Base-by-base conservation (phyloP, 2,888 invertebrate genomes). In the Peribatodes rhomboidaria region DNA sequence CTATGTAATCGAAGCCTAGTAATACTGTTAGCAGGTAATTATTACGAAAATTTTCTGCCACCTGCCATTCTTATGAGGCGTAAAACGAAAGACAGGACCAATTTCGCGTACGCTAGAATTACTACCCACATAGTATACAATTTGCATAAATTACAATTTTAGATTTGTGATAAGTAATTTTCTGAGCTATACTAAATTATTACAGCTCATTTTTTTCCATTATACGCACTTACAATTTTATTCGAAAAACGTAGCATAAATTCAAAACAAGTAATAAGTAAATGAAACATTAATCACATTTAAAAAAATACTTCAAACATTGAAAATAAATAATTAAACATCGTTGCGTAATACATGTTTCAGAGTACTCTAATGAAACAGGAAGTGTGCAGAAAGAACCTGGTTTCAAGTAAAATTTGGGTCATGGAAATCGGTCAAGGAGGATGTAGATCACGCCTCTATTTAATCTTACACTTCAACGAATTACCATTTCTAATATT, bases 371-470 rank as follows among this genome's bases (percentile, higher is more conserved):
- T 46, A 54, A 50, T 13, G 57, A 41, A 63, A 35, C 39, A 60
- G 70, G 67, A 67, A 68, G 61, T 59, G 58, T 41, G 35, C 42
- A 52, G 42, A 58, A 58, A 44, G 50, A 42, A 59, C 31, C 33
- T 31, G 58, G 27, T 16, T 55, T 61, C 46, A 49, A 52, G 44
- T 57, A 16, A 47, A 72, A 71, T 69, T 41, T 68, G 49, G 72
- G 72, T 72, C 72, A 68, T 20, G 22, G 16, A 72, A 68, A 53
- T 68, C 69, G 72, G 72, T 69, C 72, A 72, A 72, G 71, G 72
- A 61, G 68, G 46, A 53, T 41, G 58, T 49, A 53, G 47, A 41
- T 53, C 46, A 33, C 46, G 20, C 39, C 52, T 53, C 49, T 55
- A 59, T 64, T 59, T 50, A 59, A 54, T 59, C 39, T 55, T 59